Conservation (phyloP, 2,888 invertebrate species). For the Meghimatium bilineatum region DNA sequence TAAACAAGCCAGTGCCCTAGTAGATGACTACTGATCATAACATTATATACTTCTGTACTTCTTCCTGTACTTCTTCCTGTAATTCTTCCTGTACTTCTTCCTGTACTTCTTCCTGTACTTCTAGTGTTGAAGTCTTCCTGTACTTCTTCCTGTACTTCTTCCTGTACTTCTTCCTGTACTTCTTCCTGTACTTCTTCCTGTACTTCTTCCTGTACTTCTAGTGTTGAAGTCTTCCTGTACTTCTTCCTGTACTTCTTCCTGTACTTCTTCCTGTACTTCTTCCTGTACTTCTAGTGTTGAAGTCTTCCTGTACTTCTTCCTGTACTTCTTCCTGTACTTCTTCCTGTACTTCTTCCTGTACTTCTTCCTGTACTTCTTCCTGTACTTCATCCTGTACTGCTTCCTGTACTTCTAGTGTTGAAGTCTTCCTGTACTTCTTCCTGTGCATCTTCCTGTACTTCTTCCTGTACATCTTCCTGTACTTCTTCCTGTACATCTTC, state of each 20-base stretch:
- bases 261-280: background rate
- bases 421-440: background rate
- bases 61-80: background rate
- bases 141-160: constrained; percentile 4
- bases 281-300: background rate
- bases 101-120: background rate
- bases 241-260: background rate
- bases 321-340: background rate
- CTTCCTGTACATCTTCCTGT: background rate
- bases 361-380: background rate
- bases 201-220: background rate
- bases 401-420: background rate
- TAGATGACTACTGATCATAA: too few species aligned
- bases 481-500: background rate
- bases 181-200: background rate
- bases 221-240: too few species aligned
- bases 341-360: background rate
- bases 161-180: background rate
- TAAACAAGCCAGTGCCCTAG: too few species aligned
- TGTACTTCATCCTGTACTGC: background rate
- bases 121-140: background rate
- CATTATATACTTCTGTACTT: too few species aligned
- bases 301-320: background rate
- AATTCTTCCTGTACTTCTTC: background rate
- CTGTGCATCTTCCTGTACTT: background rate